Base-by-base conservation (phyloP, 2,113 vertebrate species). In the Clinocottus analis region DNA sequence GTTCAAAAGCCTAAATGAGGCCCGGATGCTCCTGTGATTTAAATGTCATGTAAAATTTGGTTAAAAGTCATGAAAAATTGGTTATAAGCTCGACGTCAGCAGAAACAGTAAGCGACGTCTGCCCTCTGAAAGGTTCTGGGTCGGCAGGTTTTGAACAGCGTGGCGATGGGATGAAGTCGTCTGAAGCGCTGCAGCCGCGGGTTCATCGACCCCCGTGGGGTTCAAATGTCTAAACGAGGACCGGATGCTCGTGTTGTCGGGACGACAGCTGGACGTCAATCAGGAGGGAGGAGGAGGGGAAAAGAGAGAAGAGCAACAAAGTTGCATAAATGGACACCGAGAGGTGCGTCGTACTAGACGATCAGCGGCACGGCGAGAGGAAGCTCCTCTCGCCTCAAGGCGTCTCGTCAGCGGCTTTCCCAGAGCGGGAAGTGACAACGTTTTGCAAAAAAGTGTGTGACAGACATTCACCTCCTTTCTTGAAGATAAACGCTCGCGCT, bases 81-180 rank as follows among this genome's bases (percentile, higher is more conserved):
- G n/a, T n/a, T n/a, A n/a, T n/a, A n/a, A 99, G 96, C 96, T 99
- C 83, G 98, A 99, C 91, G 95, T 99, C 97, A 99, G 98, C 96
- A 99, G 99, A 94, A 99, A 99, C 95, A 97, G 98, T 31, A 31
- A 98, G 97, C 75, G 63, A 59, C 68, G 53, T 21, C 3, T n/a
- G n/a, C n/a, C n/a, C n/a, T n/a, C n/a, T n/a, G 2, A 60, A 1
- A 21, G 33, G 1, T 14, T 12, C 68, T 23, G 60, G 35, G 64
- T 7, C 29, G 25, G 7, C 31, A 37, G 23, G 21, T 64, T 21
- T 1, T 31, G 29, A 31, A 4, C 4, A 2, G 29, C 29, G 13
- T 13, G 13, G 6, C 19, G 29, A 16, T 61, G 47, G 64, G 69
- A n/a, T n/a, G n/a, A n/a, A n/a, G 59, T 85, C 73, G 31, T 7